Conservation (phyloP, 2,113 vertebrate species). For the Symphodus melops region DNA sequence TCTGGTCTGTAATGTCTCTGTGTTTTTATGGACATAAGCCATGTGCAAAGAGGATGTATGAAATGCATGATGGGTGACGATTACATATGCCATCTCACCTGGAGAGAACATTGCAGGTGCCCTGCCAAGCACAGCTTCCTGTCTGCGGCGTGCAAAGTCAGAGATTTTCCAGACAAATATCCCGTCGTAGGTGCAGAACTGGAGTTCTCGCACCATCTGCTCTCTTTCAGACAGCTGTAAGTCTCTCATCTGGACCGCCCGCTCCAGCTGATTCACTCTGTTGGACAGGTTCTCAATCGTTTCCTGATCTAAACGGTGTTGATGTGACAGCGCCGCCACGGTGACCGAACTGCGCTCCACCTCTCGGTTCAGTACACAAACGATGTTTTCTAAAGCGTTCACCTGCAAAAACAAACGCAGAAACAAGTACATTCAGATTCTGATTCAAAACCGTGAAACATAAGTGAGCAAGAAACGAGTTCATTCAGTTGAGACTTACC, state of each 20-base stretch:
- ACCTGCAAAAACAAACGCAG: slow-evolving; percentile 67
- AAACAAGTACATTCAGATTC: neutral
- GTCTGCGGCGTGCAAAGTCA: slow-evolving; percentile 88
- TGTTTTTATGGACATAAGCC: neutral
- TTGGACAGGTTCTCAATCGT: slow-evolving; percentile 87
- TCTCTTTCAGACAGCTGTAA: slow-evolving; percentile 90
- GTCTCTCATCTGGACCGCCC: slow-evolving; percentile 88
- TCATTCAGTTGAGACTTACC: slow-evolving; percentile 28
- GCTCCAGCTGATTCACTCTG: slow-evolving; percentile 92
- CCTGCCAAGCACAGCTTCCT: slow-evolving; percentile 88
- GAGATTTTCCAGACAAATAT: slow-evolving; percentile 94
- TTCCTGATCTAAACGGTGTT: slow-evolving; percentile 91
- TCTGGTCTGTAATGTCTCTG: no score
- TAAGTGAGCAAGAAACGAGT: neutral
- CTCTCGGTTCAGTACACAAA: slow-evolving; percentile 93
- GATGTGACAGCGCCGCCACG: slow-evolving; percentile 86
- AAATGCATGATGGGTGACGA: neutral
- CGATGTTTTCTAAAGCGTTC: slow-evolving; percentile 90
- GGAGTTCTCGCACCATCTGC: slow-evolving; percentile 85
- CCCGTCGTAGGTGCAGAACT: slow-evolving; percentile 89
- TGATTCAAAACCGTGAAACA: neutral
- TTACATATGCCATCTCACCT: slow-evolving; percentile 76
- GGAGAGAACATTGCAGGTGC: slow-evolving; percentile 94
- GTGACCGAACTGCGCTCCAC: slow-evolving; percentile 88
- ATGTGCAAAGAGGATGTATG: neutral